Conservation (phyloP, 2,888 invertebrate species). For the Oligia latruncula region DNA sequence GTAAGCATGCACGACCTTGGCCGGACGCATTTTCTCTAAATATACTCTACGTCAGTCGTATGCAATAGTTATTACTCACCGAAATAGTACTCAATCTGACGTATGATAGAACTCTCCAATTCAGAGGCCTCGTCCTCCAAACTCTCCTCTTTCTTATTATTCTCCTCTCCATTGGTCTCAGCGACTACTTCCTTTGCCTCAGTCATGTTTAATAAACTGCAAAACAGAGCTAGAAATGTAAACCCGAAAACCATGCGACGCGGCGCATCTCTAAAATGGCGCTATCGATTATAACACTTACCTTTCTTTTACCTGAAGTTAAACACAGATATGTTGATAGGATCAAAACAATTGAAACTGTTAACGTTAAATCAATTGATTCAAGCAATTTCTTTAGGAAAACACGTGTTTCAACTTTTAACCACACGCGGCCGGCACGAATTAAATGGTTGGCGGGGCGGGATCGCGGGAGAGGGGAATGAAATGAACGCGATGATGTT, state of each 20-base stretch:
- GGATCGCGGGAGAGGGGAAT: background rate
- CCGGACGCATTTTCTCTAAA: constrained; percentile 11
- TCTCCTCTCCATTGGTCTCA: constrained; percentile 78
- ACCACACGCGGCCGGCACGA: constrained; percentile 72
- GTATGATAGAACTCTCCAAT: constrained; percentile 91
- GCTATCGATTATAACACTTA: constrained; percentile 43
- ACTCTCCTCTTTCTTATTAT: constrained; percentile 70
- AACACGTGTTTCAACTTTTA: constrained; percentile 74
- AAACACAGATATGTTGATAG: constrained; percentile 14
- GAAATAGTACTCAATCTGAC: constrained; percentile 92
- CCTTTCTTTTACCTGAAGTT: constrained; percentile 27
- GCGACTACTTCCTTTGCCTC: constrained; percentile 80
- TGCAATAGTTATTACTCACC: constrained; percentile 74
- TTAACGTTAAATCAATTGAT: constrained; percentile 29
- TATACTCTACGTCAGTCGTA: constrained; percentile 49
- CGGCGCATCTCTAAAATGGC: constrained; percentile 50
- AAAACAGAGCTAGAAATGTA: constrained; percentile 45
- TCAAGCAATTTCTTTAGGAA: constrained; percentile 35
- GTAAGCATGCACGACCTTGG: constrained; percentile 34
- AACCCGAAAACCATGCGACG: constrained; percentile 30
- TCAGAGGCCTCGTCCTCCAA: constrained; percentile 73
- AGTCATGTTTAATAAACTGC: constrained; percentile 76
- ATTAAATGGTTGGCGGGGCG: constrained; percentile 19
- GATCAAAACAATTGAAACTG: constrained; percentile 2
- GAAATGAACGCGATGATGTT: constrained; percentile 19